These are phyloP conservation scores for Chelon auratus DNA, from an alignment of 2,797 vertebrate genomes.

Conservation along the genomic window DNA sequence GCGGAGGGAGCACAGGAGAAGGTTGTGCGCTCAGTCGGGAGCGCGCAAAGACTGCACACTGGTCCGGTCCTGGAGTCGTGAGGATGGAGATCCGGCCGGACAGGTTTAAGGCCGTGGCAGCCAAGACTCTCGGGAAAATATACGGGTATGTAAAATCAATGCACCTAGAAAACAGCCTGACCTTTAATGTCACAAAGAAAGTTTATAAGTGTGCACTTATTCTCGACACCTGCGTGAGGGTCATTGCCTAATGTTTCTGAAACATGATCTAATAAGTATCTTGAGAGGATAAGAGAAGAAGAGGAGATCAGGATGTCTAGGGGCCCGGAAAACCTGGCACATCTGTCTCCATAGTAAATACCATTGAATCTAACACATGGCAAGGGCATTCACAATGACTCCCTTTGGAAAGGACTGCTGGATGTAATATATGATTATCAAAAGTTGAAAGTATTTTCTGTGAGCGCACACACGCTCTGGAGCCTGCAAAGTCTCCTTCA, in stretches of 20 bases:
- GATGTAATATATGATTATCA: too few species aligned
- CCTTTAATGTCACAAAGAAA: background rate
- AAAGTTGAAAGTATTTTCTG: background rate
- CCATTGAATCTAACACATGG: too few species aligned
- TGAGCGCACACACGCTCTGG: background rate
- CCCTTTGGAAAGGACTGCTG: too few species aligned
- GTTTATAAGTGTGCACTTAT: background rate
- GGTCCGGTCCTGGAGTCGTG: constrained; percentile 75
- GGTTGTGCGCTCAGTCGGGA: constrained; percentile 70
- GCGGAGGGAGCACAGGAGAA: constrained; percentile 51
- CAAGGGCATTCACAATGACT: too few species aligned
- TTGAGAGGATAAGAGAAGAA: constrained; percentile 14
- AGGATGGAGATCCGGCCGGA: constrained; percentile 88
- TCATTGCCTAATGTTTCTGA: background rate
- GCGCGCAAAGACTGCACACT: constrained; percentile 68
- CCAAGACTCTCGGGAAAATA: constrained; percentile 84
- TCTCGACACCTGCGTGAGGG: too few species aligned
- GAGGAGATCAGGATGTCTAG: constrained; percentile 41
- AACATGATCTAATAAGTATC: background rate
- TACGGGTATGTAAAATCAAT: constrained; percentile 79
- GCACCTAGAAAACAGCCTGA: background rate
- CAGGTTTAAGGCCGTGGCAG: constrained; percentile 84
- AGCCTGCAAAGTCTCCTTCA: background rate
- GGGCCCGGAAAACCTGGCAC: constrained; percentile 50
- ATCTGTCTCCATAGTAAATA: constrained; percentile 48